Evolutionary conservation across 2,797 vertebrate genomes (phyloP).

Genomic region (Enteromius anoplus): DNA sequence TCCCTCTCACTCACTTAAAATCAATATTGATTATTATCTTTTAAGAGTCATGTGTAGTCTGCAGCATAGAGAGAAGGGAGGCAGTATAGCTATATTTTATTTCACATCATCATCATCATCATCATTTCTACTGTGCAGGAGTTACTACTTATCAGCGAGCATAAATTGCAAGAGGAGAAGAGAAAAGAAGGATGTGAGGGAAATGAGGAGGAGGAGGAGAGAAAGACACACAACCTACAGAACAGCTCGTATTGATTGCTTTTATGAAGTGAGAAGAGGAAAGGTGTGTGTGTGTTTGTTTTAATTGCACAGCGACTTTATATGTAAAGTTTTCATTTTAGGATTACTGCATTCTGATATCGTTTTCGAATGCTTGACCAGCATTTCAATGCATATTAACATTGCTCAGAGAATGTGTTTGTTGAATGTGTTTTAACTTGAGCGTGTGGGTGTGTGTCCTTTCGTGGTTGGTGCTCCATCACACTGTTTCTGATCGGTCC

Average conservation of each 20-base stretch:
- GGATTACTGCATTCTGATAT: neutral
- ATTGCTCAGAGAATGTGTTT: neutral
- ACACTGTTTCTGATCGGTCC: slow-evolving; percentile 81
- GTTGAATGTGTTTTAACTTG: slow-evolving; percentile 6
- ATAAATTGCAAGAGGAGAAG: slow-evolving; percentile 27
- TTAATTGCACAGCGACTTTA: slow-evolving; percentile 11
- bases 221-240: slow-evolving; percentile 32
- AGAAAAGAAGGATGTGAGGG: slow-evolving; percentile 13
- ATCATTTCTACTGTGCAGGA: slow-evolving; percentile 56
- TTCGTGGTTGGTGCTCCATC: slow-evolving; percentile 49
- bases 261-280: slow-evolving; percentile 30
- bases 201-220: slow-evolving; percentile 12
- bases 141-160: slow-evolving; percentile 35
- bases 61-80: slow-evolving; percentile 13
- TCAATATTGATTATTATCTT: slow-evolving; percentile 79
- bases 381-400: neutral
- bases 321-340: slow-evolving; percentile 10
- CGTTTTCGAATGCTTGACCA: neutral
- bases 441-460: slow-evolving; percentile 2
- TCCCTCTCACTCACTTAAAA: slow-evolving; percentile 56
- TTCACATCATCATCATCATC: slow-evolving; percentile 55
- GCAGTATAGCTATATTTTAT: slow-evolving; percentile 51
- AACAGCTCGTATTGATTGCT: slow-evolving; percentile 39
- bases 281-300: slow-evolving; percentile 23
- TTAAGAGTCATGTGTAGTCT: slow-evolving; percentile 58